Evolutionary conservation across 1,140 invertebrate species (phyloP), one percentile per base, ranked within the genome.

Genomic region (Caenorhabditis latens): DNA sequence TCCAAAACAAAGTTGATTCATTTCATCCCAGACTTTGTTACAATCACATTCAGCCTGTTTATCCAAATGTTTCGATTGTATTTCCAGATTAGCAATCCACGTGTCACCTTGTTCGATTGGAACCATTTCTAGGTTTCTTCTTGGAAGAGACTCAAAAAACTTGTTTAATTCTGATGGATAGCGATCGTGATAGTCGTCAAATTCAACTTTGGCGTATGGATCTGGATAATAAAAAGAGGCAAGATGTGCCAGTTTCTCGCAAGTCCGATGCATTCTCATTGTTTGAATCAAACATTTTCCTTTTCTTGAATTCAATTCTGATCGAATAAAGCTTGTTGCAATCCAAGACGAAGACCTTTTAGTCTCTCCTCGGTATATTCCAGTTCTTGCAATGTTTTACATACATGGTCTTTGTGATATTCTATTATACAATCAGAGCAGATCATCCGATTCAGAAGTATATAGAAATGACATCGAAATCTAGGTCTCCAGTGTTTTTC

Each of bases 1-100:
- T 79, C 71, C 71, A 42, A 79, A 79, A 19, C n/a, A 79, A 11
- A 79, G 8, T 53, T 53, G 50, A 11, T 79, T 46, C 71, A 79
- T 79, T 50, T 53, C 19, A 24, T 79, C 32, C 71, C 46, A 79
- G n/a, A 50, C 46, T 16, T 50, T n/a, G 4, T 53, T 11, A 50
- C 46, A 79, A 19, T 24, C 11, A n/a, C 71, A 79, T 0, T 79
- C 4, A 5, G 21, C n/a, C 32, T 79, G 43, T 13, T 50, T 19
- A 13, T 21, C n/a, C 14, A 79, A 14, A 21, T 21, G 0, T 32
- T 9, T 24, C 46, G 53, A 32, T 24, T 79, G 46, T 7, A 21
- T 79, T 42, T 48, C 19, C 46, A 79, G 9, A 3, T 7, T 53
- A 24, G 21, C 21, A 48, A 79, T 79, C 71, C 32, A 50, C n/a